Evolutionary conservation across 2,113 vertebrate genomes (phyloP).

Genomic region (Parotia lawesii): DNA sequence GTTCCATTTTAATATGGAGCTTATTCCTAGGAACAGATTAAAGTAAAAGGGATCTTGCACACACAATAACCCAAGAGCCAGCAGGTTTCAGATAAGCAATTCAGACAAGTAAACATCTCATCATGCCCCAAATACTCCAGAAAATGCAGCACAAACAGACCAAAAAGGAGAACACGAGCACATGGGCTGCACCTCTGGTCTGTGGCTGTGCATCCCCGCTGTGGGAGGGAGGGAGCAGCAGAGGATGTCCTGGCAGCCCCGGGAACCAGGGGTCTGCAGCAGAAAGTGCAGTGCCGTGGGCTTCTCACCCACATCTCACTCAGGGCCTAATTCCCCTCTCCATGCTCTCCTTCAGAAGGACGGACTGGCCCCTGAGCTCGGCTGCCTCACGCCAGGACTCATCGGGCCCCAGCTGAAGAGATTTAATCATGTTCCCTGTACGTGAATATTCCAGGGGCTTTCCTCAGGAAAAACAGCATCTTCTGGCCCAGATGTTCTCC

Average conservation of each 20-base stretch:
- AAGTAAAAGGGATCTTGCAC: not conserved
- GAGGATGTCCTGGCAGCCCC: fast-evolving
- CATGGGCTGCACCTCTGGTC: fast-evolving
- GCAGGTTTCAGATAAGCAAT: not conserved
- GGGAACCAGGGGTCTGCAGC: not conserved
- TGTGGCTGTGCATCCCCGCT: not conserved
- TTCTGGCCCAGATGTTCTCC: not conserved
- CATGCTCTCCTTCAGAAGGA: fast-evolving
- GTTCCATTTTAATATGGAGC: not conserved
- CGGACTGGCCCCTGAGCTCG: fast-evolving
- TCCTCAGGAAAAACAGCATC: not conserved
- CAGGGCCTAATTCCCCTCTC: not conserved
- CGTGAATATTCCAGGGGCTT: not conserved
- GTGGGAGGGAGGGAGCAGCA: not conserved
- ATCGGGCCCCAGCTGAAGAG: not conserved
- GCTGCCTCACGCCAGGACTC: not conserved
- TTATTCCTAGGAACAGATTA: not conserved
- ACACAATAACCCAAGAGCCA: not conserved
- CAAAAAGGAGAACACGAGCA: fast-evolving
- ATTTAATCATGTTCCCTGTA: fast-evolving
- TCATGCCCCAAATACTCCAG: not conserved
- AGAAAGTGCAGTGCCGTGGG: fast-evolving
- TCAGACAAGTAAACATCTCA: not conserved
- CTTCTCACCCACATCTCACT: fast-evolving
- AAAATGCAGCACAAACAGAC: not conserved